Percentiles rank a stretch among this genome's conserved stretches.
Evolutionary conservation across 2,888 invertebrate genomes (phyloP).

Genomic region (Lordiphosa fenestrarum): DNA sequence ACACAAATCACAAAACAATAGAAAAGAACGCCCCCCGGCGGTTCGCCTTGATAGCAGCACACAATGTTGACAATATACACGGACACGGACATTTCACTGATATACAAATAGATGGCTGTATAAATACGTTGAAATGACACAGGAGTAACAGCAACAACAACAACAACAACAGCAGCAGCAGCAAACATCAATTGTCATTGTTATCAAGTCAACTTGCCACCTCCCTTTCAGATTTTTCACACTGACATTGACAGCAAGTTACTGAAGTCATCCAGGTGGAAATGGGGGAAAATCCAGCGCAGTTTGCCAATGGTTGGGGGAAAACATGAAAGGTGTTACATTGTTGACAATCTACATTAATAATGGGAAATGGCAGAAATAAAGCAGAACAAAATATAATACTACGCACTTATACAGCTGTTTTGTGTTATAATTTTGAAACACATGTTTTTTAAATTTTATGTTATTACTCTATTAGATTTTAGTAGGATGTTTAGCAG

Average conservation of each 20-base stretch:
- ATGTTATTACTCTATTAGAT: too few species aligned
- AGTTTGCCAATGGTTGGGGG: slow-evolving; percentile 57
- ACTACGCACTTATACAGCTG: too few species aligned
- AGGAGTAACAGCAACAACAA: slow-evolving; percentile 15
- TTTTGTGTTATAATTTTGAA: too few species aligned
- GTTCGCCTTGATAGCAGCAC: slow-evolving; percentile 33
- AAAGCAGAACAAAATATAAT: too few species aligned
- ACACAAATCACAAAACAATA: slow-evolving; percentile 23
- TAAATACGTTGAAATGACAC: slow-evolving; percentile 48
- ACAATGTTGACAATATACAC: slow-evolving; percentile 20
- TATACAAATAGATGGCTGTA: slow-evolving; percentile 57
- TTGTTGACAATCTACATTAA: slow-evolving; percentile 45
- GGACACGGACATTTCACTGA: slow-evolving; percentile 25
- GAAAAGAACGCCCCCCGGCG: slow-evolving; percentile 12
- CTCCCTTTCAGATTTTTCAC: slow-evolving; percentile 9
- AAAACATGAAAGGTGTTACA: slow-evolving; percentile 49
- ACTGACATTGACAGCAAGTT: slow-evolving; percentile 45
- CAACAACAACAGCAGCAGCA: slow-evolving; percentile 13
- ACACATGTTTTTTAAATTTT: too few species aligned
- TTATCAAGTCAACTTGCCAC: slow-evolving; percentile 50
- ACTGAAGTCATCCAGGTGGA: slow-evolving; percentile 54
- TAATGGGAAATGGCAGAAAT: too few species aligned
- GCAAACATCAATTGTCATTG: slow-evolving; percentile 44
- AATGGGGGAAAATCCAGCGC: slow-evolving; percentile 48
- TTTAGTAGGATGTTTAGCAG: too few species aligned